phyloP scores from a whole-genome alignment of 2,888 invertebrate species.

The Alentia gelatinosa region DNA sequence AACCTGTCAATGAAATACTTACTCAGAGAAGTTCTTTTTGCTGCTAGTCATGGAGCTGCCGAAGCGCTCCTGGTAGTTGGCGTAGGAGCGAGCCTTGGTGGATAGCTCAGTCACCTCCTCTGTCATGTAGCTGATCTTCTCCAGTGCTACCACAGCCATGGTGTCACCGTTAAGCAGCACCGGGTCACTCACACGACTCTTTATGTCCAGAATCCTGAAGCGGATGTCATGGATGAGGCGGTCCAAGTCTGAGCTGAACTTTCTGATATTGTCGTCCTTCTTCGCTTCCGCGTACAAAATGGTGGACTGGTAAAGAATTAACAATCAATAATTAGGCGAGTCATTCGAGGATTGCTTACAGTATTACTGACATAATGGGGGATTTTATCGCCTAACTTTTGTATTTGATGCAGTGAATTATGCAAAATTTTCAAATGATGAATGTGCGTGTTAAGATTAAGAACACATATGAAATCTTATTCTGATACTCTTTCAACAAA shows the following conservation, averaged over 20 bases:
- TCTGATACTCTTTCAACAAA: no score
- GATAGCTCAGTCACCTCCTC: constrained; percentile 75
- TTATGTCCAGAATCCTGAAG: constrained; percentile 75
- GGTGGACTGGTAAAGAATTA: constrained; percentile 71
- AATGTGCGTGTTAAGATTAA: no score
- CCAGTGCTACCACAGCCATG: constrained; percentile 76
- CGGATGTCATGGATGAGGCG: constrained; percentile 75
- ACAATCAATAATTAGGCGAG: background rate
- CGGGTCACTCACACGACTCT: constrained; percentile 77
- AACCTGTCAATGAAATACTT: constrained; percentile 41
- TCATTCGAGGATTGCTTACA: no score
- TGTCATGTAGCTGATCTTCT: constrained; percentile 75
- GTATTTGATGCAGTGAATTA: no score
- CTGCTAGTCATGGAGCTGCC: constrained; percentile 76
- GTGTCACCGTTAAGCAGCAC: constrained; percentile 77
- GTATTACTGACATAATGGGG: no score
- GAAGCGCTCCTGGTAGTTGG: constrained; percentile 80
- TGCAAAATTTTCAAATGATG: no score
- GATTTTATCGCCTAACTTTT: no score
- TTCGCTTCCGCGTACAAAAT: constrained; percentile 80
- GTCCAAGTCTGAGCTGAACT: constrained; percentile 79
- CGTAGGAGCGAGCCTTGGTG: constrained; percentile 78
- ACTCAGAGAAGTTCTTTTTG: constrained; percentile 67
- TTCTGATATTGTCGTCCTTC: constrained; percentile 80
- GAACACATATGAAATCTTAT: no score